Evolutionary conservation across 2,888 invertebrate genomes (phyloP).

Genomic region (Ophion ventricosus): DNA sequence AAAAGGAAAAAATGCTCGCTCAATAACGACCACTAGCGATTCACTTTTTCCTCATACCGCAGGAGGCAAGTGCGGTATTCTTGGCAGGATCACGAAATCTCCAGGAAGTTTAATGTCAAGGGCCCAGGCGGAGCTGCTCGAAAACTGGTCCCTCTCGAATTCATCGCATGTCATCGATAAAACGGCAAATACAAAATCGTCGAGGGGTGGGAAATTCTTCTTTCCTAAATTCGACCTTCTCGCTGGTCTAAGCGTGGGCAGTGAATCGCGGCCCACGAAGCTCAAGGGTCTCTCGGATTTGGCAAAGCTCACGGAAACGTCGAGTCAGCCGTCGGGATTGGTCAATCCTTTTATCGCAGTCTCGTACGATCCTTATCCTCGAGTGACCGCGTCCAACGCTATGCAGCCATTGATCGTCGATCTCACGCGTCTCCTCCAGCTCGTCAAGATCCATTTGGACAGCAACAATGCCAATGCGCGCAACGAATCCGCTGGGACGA

Average conservation of each 20-base stretch:
- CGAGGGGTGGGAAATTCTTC: slow-evolving; percentile 73
- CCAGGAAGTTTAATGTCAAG: slow-evolving; percentile 39
- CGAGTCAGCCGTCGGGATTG: slow-evolving; percentile 26
- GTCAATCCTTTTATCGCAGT: slow-evolving; percentile 67
- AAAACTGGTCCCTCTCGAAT: slow-evolving; percentile 30
- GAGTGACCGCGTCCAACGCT: slow-evolving; percentile 66
- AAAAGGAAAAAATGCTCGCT: not conserved
- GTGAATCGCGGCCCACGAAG: slow-evolving; percentile 40
- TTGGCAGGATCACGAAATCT: slow-evolving; percentile 21
- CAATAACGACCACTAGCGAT: not conserved
- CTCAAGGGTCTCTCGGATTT: slow-evolving; percentile 51
- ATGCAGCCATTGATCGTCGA: slow-evolving; percentile 61
- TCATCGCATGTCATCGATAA: not conserved
- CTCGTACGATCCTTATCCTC: slow-evolving; percentile 74
- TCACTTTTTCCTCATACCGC: slow-evolving; percentile 7
- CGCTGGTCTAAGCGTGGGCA: slow-evolving; percentile 75
- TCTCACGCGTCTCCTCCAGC: slow-evolving; percentile 65
- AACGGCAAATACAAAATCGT: not conserved
- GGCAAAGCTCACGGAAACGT: slow-evolving; percentile 51
- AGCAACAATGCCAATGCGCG: slow-evolving; percentile 26
- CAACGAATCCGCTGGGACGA: slow-evolving; percentile 38
- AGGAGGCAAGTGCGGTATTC: slow-evolving; percentile 41
- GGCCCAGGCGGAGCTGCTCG: slow-evolving; percentile 3
- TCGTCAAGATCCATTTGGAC: slow-evolving; percentile 54
- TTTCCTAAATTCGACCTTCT: slow-evolving; percentile 74